A percentile compares a stretch with the other conserved stretches of the same genome.
These are phyloP conservation scores for Amblyteles armatorius DNA, from an alignment of 2,888 invertebrate genomes.

Conservation along the genomic window DNA sequence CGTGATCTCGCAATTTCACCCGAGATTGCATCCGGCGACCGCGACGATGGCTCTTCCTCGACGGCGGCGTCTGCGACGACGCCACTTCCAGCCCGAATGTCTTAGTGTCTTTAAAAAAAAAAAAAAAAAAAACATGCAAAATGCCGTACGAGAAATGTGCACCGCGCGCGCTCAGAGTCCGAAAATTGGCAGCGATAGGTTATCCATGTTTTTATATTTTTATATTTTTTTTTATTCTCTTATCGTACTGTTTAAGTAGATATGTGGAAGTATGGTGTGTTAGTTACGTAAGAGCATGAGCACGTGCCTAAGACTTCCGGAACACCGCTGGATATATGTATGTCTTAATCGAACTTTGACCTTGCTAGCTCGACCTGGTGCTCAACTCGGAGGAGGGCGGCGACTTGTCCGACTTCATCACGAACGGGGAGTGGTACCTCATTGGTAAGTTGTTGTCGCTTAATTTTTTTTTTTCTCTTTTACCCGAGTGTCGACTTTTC, in stretches of 20 bases:
- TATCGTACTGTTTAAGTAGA: not conserved
- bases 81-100: conserved; percentile 5
- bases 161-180: conserved; percentile 18
- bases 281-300: conserved; percentile 47
- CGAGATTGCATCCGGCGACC: conserved; percentile 55
- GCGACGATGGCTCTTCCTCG: conserved; percentile 32
- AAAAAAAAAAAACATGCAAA: not conserved
- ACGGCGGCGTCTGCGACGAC: conserved; percentile 17
- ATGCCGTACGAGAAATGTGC: not conserved
- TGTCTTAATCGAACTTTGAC: conserved; percentile 83
- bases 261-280: not conserved
- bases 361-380: conserved; percentile 95
- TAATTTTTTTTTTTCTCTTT: too few species aligned
- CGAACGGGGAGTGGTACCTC: conserved; percentile 99
- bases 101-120: not conserved
- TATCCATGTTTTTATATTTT: not conserved
- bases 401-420: conserved; percentile 98
- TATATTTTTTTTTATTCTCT: not conserved
- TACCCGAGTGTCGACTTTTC: too few species aligned
- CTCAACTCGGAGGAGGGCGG: conserved; percentile 97
- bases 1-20: conserved; percentile 56
- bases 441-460: conserved; percentile 90
- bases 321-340: conserved; percentile 75
- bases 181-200: conserved; percentile 5
- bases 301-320: conserved; percentile 64